Evolutionary conservation across 2,888 invertebrate species (phyloP), one percentile per base, ranked within the genome.

Genomic region (Pterostichus madidus): DNA sequence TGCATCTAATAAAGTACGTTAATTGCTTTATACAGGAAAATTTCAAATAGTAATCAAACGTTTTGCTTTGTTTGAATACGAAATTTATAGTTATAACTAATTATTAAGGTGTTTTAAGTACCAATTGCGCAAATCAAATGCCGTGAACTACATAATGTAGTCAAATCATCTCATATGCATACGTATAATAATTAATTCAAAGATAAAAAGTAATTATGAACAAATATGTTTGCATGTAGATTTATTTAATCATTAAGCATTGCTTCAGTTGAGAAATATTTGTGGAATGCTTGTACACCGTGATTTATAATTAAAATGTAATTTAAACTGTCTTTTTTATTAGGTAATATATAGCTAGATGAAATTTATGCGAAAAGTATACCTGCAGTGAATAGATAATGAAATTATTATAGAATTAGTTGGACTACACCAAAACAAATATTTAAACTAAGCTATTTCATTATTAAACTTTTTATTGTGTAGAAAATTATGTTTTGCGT

Each of bases 271-370:
- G 24, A 24, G 64, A 64, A 39, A 71, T 71, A 71, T 39, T 17
- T 71, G 11, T 17, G 17, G 44, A 71, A 71, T 71, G 44, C 6
- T 32, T 17, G 44, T 71, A 71, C 8, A n/a, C 10, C 39, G 46
- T 17, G 68, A 71, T 71, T 71, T 71, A 71, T 46, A 71, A 71
- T 71, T 71, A 71, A 71, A 71, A 71, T 71, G 68, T 39, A 71
- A 71, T 71, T 64, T 71, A 71, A 71, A 24, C 44, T 71, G 68
- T 64, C 64, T 64, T 64, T 64, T 64, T n/a, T 10, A 59, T 64
- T 35, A 64, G 64, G 35, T 64, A 64, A 64, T 35, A 64, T 32
- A 35, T 32, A 49, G 49, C 2, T 49, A 13, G 64, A 35, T 64
- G 13, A 64, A 64, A 64, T 39, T 64, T 64, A 64, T 64, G 32